Conservation (phyloP, 2,797 vertebrate species). For the Pangasius sanitwongsei region DNA sequence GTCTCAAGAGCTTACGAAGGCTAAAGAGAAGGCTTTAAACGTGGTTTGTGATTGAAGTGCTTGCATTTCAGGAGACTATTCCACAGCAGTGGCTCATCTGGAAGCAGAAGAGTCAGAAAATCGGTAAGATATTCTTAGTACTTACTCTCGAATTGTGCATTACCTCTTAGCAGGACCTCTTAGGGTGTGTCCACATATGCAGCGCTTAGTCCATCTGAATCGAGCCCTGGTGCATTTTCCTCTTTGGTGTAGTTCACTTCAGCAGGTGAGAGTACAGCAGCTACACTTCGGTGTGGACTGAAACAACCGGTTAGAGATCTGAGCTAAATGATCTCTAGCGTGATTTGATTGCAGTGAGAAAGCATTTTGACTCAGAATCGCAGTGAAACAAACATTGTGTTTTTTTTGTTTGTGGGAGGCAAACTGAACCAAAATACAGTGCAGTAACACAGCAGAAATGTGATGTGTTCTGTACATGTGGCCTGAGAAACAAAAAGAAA, state of each 20-base stretch:
- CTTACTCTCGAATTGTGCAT: not conserved
- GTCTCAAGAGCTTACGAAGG: not conserved
- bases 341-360: not conserved
- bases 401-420: not conserved
- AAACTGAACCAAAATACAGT: not conserved
- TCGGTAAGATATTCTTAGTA: slow-evolving; percentile 64
- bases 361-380: not conserved
- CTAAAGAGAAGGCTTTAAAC: too few species aligned
- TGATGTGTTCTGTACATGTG: not conserved
- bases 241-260: not conserved
- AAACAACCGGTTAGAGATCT: too few species aligned
- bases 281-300: not conserved
- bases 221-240: not conserved
- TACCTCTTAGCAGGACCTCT: not conserved
- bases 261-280: not conserved
- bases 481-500: not conserved
- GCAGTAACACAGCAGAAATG: not conserved
- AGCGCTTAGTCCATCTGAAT: not conserved
- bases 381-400: not conserved
- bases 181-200: not conserved
- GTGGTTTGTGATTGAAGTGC: not conserved
- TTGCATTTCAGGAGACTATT: slow-evolving; percentile 70
- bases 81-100: slow-evolving; percentile 79
- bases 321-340: not conserved
- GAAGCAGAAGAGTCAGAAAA: slow-evolving; percentile 79